Base-by-base conservation (phyloP, 1,140 invertebrate genomes). In the Brachionus sp. region DNA sequence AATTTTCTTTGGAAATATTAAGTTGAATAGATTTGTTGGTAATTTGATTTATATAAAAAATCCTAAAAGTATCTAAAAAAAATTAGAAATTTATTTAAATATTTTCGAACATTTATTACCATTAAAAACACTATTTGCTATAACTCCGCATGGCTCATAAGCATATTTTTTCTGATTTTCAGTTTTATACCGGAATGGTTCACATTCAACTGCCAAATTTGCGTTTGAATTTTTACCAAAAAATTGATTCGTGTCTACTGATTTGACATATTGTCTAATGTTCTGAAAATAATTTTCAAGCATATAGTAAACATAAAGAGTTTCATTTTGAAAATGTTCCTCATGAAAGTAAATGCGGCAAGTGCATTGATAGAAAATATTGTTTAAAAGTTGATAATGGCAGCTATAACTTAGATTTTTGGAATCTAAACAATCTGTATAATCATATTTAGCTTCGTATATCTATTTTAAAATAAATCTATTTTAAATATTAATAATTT, bases 231-330 rank as follows among this genome's bases (percentile, higher is more conserved):
- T 44, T 33, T 88, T 82, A 0, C 97, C 97, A n/a, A 96, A 89
- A 3, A 99, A 90, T 88, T 99, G 97, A 87, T 93, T 93, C 88
- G 98, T 97, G 90, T 98, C 96, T 35, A 96, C 91, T 13, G 97
- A 98, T 87, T 98, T 98, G 0, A 99, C 96, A 91, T 98, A 99
- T 83, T 96, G 92, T 39, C 97, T 92, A 90, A 99, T 97, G 88
- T 99, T 99, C 89, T 99, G 97, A 88, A 98, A 99, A 88, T 95
- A 99, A 88, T 99, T 99, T 25, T 93, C 95, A 35, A 99, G 88
- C 7, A 95, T 95, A 90, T 99, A 99, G 88, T 99, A 99, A 91
- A 99, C 94, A 86, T 93, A 98, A 0, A 99, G 95, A 86, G 70
- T 75, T 94, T 93, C 3, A 93, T 93, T 91, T 94, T 86, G 83